Percentiles rank a stretch among this genome's conserved stretches.
Conservation (phyloP, 2,888 invertebrate genomes). For the Mechanitis messenoides region DNA sequence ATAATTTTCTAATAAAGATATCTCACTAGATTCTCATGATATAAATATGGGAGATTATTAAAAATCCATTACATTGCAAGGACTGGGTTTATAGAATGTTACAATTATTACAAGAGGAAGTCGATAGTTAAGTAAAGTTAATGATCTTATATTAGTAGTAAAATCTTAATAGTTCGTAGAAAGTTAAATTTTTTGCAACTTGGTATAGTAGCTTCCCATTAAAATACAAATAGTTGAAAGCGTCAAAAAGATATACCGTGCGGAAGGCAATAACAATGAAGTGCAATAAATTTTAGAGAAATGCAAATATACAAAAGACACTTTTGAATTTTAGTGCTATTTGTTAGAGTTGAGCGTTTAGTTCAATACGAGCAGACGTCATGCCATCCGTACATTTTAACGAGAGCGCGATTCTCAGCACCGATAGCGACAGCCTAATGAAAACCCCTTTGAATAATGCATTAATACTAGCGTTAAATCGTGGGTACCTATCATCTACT, state of each 20-base stretch:
- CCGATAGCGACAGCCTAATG: slow-evolving; percentile 72
- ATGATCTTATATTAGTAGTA: not conserved
- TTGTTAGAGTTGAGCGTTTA: slow-evolving; percentile 44
- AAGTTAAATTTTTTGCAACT: slow-evolving; percentile 32
- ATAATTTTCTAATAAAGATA: slow-evolving; percentile 22
- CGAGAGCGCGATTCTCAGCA: slow-evolving; percentile 69
- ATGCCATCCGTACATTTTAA: slow-evolving; percentile 75
- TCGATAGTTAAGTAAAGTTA: not conserved
- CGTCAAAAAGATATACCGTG: slow-evolving; percentile 27
- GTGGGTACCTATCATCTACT: slow-evolving; percentile 70
- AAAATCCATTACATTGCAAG: no score
- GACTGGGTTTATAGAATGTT: no score
- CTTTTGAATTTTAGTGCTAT: slow-evolving; percentile 48
- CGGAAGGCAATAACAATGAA: slow-evolving; percentile 35
- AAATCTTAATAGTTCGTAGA: slow-evolving; percentile 10
- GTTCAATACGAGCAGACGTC: slow-evolving; percentile 67
- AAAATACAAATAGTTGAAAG: slow-evolving; percentile 30
- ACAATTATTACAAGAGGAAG: not conserved
- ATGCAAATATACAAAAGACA: slow-evolving; percentile 19
- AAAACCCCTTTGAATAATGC: slow-evolving; percentile 76
- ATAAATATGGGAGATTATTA: no score
- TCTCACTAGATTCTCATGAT: no score
- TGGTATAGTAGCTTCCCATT: slow-evolving; percentile 23
- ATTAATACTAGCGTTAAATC: slow-evolving; percentile 76
- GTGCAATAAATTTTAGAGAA: slow-evolving; percentile 15